These are phyloP conservation scores for Trilocha varians DNA, from an alignment of 2,888 invertebrate species.

Conservation along the genomic window DNA sequence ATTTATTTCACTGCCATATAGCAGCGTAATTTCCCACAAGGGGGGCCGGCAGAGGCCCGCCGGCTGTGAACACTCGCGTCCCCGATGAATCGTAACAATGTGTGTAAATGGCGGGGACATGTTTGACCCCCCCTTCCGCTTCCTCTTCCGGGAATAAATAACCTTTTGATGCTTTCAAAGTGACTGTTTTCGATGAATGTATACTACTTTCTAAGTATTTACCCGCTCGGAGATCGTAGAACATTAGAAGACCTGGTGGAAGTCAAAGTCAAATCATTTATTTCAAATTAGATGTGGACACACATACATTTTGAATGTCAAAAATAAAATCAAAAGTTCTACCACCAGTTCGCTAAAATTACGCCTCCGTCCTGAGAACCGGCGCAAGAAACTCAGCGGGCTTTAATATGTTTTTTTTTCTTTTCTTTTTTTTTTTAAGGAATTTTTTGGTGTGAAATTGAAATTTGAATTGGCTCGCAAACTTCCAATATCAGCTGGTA, in stretches of 20 bases:
- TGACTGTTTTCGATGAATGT: constrained; percentile 89
- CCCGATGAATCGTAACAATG: constrained; percentile 96
- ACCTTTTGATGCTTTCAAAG: constrained; percentile 89
- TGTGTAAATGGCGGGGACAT: constrained; percentile 95
- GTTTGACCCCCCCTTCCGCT: constrained; percentile 87
- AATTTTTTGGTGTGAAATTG: no score
- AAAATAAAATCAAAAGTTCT: no score
- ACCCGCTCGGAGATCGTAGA: constrained; percentile 92
- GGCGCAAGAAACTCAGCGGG: no score
- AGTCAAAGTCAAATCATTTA: no score
- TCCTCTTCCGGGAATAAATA: constrained; percentile 92
- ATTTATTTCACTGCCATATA: constrained; percentile 89
- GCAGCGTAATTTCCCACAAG: constrained; percentile 96
- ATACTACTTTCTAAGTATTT: constrained; percentile 94
- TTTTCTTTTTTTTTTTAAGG: no score
- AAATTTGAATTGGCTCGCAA: no score
- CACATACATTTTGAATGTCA: no score
- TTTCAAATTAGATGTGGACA: no score
- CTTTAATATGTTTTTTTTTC: no score
- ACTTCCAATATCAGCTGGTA: no score
- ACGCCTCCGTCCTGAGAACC: no score
- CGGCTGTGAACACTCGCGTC: constrained; percentile 93
- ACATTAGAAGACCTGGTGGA: constrained; percentile 82
- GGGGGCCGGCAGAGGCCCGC: constrained; percentile 93
- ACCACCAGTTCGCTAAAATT: no score